phyloP scores from a whole-genome alignment of 2,113 vertebrate genomes.

The Rutilus rutilus region DNA sequence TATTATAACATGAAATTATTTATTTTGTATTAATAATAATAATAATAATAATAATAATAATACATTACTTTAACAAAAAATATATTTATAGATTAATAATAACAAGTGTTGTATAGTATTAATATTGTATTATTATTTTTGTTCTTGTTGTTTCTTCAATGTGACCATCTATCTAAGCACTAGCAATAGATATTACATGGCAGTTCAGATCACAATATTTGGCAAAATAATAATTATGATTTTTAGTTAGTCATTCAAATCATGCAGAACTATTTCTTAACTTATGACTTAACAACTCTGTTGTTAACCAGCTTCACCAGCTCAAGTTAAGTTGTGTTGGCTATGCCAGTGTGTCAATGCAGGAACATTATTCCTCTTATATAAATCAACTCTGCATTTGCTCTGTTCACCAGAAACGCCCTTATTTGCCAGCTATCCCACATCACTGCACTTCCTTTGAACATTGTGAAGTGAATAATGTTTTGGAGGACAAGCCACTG shows the following conservation, averaged over 20 bases:
- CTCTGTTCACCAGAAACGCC: constrained; percentile 2
- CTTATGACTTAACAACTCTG: background rate
- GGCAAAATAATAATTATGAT: background rate
- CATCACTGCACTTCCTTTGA: constrained; percentile 48
- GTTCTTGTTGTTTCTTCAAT: background rate
- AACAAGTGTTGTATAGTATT: background rate
- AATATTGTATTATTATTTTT: too few relatives aligned
- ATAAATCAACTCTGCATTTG: background rate
- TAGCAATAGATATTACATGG: background rate
- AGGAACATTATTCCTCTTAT: background rate
- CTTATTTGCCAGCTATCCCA: constrained; percentile 21
- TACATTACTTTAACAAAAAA: background rate
- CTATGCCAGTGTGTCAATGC: background rate
- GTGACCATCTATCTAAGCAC: background rate
- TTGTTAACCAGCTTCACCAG: constrained; percentile 11
- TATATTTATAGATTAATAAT: background rate
- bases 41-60: background rate
- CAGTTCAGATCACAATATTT: background rate
- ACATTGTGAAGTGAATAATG: constrained; percentile 57
- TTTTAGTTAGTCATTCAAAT: background rate
- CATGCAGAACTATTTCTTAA: background rate
- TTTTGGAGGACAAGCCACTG: constrained; percentile 54
- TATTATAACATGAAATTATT: too few relatives aligned
- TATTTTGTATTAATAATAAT: too few relatives aligned
- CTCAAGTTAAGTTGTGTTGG: background rate